Evolutionary conservation across 2,113 vertebrate genomes (phyloP).

Genomic region (Otus sunia): DNA sequence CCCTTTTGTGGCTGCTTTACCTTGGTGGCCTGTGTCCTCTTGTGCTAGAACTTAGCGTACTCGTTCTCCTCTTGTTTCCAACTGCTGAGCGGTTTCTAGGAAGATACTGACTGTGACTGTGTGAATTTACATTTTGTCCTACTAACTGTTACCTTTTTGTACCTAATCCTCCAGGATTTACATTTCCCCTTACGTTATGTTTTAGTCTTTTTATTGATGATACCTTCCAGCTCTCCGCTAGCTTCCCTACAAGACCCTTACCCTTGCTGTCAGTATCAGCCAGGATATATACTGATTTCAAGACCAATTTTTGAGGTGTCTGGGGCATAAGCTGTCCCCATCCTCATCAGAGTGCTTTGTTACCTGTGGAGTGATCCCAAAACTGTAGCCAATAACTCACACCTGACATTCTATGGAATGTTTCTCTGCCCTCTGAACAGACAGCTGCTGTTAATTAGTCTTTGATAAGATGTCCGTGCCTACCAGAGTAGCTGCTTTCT

Average conservation of each 20-base stretch:
- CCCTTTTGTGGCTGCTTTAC: neutral
- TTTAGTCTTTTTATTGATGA: neutral
- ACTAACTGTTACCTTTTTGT: neutral
- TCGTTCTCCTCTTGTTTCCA: neutral
- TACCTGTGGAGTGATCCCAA: neutral
- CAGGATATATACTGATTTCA: neutral
- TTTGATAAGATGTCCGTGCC: neutral
- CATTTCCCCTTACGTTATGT: fast-evolving
- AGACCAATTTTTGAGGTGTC: neutral
- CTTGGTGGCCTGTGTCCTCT: neutral
- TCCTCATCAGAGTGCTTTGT: neutral
- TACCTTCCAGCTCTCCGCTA: neutral
- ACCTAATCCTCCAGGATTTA: neutral
- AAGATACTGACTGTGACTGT: neutral
- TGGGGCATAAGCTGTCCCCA: no score
- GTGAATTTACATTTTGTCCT: neutral
- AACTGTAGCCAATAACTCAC: neutral
- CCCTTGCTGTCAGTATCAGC: neutral
- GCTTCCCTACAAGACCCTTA: neutral
- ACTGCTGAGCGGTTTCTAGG: neutral
- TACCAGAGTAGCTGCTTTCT: neutral
- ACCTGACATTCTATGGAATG: fast-evolving
- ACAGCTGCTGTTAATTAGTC: neutral
- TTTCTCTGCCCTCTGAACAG: neutral
- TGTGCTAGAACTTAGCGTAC: fast-evolving